These are phyloP conservation scores for Phlogophora meticulosa DNA, from an alignment of 2,888 invertebrate species.

Conservation along the genomic window DNA sequence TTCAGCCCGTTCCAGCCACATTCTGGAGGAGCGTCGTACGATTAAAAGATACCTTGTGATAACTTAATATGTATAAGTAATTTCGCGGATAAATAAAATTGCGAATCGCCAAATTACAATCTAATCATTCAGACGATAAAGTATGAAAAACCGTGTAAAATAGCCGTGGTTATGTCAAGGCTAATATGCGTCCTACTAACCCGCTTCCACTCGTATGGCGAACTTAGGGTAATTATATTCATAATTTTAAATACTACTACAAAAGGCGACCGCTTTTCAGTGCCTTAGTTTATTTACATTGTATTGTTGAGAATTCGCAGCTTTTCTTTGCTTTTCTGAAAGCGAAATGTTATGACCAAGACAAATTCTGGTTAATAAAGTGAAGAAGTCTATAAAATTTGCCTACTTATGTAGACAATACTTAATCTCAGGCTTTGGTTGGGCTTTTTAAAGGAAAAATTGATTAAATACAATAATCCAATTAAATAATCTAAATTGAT, in stretches of 20 bases:
- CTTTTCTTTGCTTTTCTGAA: not conserved
- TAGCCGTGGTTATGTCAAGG: slow-evolving; percentile 79
- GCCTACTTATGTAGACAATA: too few species aligned
- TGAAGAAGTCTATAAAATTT: not conserved
- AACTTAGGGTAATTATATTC: slow-evolving; percentile 44
- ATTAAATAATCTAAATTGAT: not conserved
- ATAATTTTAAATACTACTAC: slow-evolving; percentile 34
- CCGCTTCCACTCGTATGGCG: slow-evolving; percentile 53
- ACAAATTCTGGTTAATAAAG: not conserved
- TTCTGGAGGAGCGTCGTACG: not conserved
- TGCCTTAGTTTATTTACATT: not conserved
- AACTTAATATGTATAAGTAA: not conserved
- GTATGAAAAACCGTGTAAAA: slow-evolving; percentile 62
- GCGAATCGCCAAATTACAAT: slow-evolving; percentile 20
- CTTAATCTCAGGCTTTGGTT: not conserved
- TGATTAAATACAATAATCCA: not conserved
- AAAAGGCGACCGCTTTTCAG: slow-evolving; percentile 22
- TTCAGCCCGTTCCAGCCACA: too few species aligned
- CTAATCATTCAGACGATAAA: slow-evolving; percentile 62
- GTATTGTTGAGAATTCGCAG: not conserved
- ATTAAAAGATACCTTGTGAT: slow-evolving; percentile 7
- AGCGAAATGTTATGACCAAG: not conserved
- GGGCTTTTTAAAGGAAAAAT: too few species aligned
- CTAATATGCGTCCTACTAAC: slow-evolving; percentile 76
- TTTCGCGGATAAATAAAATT: slow-evolving; percentile 14